Base-by-base conservation (phyloP, 2,888 invertebrate species). In the Diloba caeruleocephala region DNA sequence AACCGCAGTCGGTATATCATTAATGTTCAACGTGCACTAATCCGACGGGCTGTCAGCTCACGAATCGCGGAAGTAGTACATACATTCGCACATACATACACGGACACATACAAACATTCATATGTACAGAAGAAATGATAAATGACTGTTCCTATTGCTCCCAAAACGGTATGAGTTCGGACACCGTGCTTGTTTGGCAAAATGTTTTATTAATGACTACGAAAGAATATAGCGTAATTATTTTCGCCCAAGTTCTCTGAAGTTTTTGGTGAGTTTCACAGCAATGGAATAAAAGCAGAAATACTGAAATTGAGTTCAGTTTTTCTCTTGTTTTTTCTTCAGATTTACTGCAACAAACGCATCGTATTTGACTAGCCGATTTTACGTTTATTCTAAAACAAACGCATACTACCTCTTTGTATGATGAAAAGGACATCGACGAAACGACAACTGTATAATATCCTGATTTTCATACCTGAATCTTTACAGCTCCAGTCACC, bases 151-250 rank as follows among this genome's bases (percentile, higher is more conserved):
- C 76, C 68, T 71, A 74, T 51, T 66, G 64, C 74, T 64, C 84
- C 87, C 57, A 79, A 88, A 82, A 89, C 78, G 88, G 88, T 67
- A 57, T 62, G 62, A 65, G 69, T 45, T 63, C 59, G 63, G 59
- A 63, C 60, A 48, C 52, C 55, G 56, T 64, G 59, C 75, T 50
- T 70, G 89, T 90, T 90, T 83, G 90, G 88, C 81, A 74, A 85
- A 78, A 90, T 90, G 87, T 90, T 82, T 90, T 81, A 90, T 90
- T 90, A 88, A 89, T 89, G 66, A 63, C 69, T 74, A 71, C 79
- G 77, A 84, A 84, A 84, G 79, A 81, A 81, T 84, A 84, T 74
- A 78, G 76, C 75, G 58, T n/a, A 68, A 65, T 66, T 74, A 73
- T 61, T 71, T 63, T 72, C 73, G 26, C 36, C 32, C 39, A 52